Evolutionary conservation across 1,140 invertebrate species (phyloP), one percentile per base, ranked within the genome.

Genomic region (Cydia strobilella): DNA sequence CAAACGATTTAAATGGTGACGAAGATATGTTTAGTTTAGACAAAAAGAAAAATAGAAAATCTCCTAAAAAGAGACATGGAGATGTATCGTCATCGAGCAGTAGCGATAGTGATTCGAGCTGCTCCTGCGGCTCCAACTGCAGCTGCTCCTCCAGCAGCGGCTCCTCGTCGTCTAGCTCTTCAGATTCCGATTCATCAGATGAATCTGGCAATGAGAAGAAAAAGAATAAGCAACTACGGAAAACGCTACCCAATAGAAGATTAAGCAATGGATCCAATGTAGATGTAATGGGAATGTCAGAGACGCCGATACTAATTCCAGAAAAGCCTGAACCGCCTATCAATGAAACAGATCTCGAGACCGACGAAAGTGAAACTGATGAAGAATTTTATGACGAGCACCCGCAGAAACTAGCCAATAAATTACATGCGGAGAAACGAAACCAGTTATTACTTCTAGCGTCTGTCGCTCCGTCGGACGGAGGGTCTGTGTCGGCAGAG

Each of bases 361-460:
- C 96, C 0, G 95, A 96, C 27, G 96, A 97, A 86, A 96, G 96
- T 39, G 96, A 96, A 59, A 97, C 96, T 1, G 97, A 97, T 86
- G 96, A 97, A 91, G 96, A 97, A 79, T 97, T 97, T 90, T 97
- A 97, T 86, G 96, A 97, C 86, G 94, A 96, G 80, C 94, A 97
- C 92, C 97, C 97, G 1, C 96, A 97, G 78, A 94, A 94, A 76
- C 84, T 96, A 62, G 95, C 95, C 1, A 96, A 94, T 74, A 96
- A 96, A 87, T 73, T 96, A 66, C 81, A 96, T 25, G 94, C 94
- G 10, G 96, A 97, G 80, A 97, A 96, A 88, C 94, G 96, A 6
- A 96, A 96, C 80, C 95, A 96, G 76, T 77, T 96, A 45, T 88
- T 96, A 82, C 80, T 94, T 2, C 81, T 95, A 54, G 94, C 95